A percentile compares a stretch with the other conserved stretches of the same genome.
phyloP scores from a whole-genome alignment of 2,888 invertebrate species.

The Pterostichus madidus region DNA sequence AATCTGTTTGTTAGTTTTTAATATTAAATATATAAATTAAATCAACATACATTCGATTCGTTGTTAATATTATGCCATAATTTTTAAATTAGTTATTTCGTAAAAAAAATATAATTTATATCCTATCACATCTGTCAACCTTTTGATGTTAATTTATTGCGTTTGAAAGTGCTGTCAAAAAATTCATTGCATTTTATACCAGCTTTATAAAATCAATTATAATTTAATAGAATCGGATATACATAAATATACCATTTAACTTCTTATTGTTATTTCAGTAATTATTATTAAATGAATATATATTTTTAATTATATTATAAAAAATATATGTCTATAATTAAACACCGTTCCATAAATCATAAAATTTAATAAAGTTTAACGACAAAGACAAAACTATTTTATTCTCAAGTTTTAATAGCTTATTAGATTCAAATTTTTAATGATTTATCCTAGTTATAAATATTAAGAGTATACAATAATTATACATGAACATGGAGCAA shows the following conservation, averaged over 20 bases:
- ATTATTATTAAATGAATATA: too few species aligned
- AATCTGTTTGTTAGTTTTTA: slow-evolving; percentile 19
- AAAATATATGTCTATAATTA: too few species aligned
- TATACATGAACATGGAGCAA: background rate
- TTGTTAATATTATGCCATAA: slow-evolving; percentile 2
- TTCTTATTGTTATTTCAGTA: too few species aligned
- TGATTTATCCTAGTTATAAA: too few species aligned
- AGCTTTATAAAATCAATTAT: background rate
- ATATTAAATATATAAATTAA: slow-evolving; percentile 21
- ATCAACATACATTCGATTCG: slow-evolving; percentile 29
- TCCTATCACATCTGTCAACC: background rate
- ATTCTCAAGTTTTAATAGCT: too few species aligned
- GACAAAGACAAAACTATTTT: too few species aligned
- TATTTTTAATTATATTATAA: too few species aligned
- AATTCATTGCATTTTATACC: slow-evolving; percentile 3
- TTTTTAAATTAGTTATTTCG: slow-evolving; percentile 28
- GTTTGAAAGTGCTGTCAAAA: background rate
- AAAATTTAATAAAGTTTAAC: too few species aligned
- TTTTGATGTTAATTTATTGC: slow-evolving; percentile 26
- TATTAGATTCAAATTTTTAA: too few species aligned
- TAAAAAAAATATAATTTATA: slow-evolving; percentile 33
- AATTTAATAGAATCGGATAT: background rate
- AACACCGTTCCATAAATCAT: too few species aligned
- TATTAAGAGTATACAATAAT: too few species aligned
- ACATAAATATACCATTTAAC: background rate